These are phyloP conservation scores for Stratiomys singularior DNA, from an alignment of 2,888 invertebrate species.

Conservation along the genomic window DNA sequence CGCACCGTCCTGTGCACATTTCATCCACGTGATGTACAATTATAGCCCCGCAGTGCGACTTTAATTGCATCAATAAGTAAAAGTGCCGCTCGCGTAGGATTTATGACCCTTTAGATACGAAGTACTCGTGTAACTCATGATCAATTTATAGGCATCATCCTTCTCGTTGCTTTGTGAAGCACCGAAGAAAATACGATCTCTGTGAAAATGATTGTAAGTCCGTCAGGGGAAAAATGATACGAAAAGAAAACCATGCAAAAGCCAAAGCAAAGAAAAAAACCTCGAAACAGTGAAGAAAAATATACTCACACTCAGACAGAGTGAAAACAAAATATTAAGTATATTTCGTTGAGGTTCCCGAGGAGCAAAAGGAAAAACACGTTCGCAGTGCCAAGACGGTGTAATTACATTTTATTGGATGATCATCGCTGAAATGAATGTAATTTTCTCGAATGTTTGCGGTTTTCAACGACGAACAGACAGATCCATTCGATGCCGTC, in stretches of 20 bases:
- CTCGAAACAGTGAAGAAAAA: background rate
- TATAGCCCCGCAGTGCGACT: background rate
- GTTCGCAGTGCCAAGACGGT: conserved; percentile 29
- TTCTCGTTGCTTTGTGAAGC: background rate
- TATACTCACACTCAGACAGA: background rate
- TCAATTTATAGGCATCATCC: conserved; percentile 15
- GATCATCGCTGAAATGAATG: conserved; percentile 44
- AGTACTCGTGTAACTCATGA: conserved; percentile 2
- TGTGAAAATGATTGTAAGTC: background rate
- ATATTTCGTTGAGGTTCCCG: background rate
- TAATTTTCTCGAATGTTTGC: conserved; percentile 39
- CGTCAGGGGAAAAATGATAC: background rate
- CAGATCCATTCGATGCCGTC: background rate
- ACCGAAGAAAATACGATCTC: conserved; percentile 5
- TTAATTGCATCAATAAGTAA: conserved; percentile 23
- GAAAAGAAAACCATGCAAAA: background rate
- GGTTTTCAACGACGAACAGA: conserved; percentile 15
- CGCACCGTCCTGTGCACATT: background rate
- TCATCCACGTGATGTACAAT: background rate
- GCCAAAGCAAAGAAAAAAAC: background rate
- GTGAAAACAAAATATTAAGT: background rate
- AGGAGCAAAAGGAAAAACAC: conserved; percentile 2
- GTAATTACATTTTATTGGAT: conserved; percentile 43
- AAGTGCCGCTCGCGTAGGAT: conserved; percentile 23
- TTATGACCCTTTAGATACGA: conserved; percentile 6